A percentile compares a stretch with the other conserved stretches of the same genome.
phyloP scores from a whole-genome alignment of 2,797 vertebrate species.

The Crax fasciolata region DNA sequence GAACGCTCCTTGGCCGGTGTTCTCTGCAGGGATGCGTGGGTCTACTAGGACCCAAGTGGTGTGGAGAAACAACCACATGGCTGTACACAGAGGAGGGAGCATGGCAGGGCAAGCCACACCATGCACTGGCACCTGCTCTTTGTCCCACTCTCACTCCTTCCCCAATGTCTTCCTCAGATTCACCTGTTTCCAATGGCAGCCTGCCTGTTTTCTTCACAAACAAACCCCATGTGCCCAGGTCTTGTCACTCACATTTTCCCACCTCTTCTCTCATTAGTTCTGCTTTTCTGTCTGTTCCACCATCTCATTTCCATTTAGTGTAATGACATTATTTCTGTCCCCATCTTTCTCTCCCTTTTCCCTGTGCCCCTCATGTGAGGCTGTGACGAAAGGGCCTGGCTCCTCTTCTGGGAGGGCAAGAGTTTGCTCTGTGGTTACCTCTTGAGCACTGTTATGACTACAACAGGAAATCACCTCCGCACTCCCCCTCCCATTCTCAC shows the following conservation, averaged over 20 bases:
- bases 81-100: neutral
- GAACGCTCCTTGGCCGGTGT: neutral
- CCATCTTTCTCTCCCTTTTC: neutral
- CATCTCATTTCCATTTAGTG: neutral
- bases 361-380: neutral
- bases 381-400: neutral
- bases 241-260: neutral
- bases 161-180: neutral
- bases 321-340: neutral
- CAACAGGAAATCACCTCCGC: conserved; percentile 29
- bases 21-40: neutral
- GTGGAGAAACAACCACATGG: neutral
- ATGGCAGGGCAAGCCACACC: neutral
- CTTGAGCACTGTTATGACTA: neutral
- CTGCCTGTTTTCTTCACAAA: neutral
- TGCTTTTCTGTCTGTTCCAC: neutral
- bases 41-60: neutral
- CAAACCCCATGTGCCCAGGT: accelerated
- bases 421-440: conserved; percentile 28
- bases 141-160: accelerated
- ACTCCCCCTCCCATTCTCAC: conserved; percentile 50
- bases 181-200: neutral
- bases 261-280: neutral
- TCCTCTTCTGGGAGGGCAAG: neutral
- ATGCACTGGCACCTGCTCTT: neutral